These are phyloP conservation scores for Danio jaintianensis DNA, from an alignment of 2,797 vertebrate genomes.

Conservation along the genomic window DNA sequence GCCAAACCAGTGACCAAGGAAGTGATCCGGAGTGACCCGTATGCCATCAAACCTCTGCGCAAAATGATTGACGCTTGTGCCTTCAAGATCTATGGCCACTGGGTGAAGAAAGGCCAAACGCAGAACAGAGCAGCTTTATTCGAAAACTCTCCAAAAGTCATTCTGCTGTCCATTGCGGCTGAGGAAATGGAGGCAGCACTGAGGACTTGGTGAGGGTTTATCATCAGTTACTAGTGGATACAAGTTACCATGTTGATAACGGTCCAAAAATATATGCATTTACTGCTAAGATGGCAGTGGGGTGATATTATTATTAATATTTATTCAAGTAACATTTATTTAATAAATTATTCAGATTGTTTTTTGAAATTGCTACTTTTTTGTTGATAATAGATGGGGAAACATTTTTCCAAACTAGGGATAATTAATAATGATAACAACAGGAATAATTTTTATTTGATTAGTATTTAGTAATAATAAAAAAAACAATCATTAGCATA, in stretches of 20 bases:
- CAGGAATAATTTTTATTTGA: too few species aligned
- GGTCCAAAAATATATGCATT: constrained; percentile 2
- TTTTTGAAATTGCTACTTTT: too few species aligned
- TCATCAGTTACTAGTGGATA: not conserved
- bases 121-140: constrained; percentile 97
- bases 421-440: too few species aligned
- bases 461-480: too few species aligned
- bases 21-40: constrained; percentile 89
- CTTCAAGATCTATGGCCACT: constrained; percentile 96
- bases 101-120: constrained; percentile 96
- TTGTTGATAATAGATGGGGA: too few species aligned
- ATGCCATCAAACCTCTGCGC: constrained; percentile 89
- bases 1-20: constrained; percentile 89
- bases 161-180: constrained; percentile 83
- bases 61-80: constrained; percentile 93
- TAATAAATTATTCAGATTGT: too few species aligned
- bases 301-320: too few species aligned
- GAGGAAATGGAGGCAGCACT: constrained; percentile 74
- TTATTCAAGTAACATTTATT: too few species aligned
- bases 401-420: too few species aligned
- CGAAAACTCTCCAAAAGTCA: constrained; percentile 93
- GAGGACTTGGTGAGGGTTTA: constrained; percentile 32
- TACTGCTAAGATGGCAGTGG: not conserved
- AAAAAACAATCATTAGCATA: too few species aligned
- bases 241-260: constrained; percentile 1